Evolutionary conservation across 2,113 vertebrate species (phyloP), one percentile per base, ranked within the genome.

Genomic region (Tretioscincus oriximinensis): DNA sequence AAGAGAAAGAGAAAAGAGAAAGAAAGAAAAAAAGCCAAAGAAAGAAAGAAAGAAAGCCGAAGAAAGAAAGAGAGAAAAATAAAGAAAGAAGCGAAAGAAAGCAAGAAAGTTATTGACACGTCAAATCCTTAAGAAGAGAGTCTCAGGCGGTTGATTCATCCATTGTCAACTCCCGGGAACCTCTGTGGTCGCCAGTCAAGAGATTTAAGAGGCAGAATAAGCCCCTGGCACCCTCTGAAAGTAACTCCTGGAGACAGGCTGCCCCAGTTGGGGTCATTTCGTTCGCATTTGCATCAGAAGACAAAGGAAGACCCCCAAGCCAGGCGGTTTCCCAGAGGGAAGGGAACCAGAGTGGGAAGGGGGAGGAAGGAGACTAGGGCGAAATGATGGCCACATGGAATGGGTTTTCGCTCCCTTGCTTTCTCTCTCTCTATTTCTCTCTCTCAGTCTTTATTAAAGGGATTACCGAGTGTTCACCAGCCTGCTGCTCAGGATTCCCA

Each of bases 281-380:
- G 4, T 65, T 22, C 22, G 21, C n/a, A 29, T 61, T 75, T 5
- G 28, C 18, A 54, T 35, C 31, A 41, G 12, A 35, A 54, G 10
- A 28, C 61, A 61, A 41, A 41, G 29, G 31, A 35, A 24, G 21
- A 35, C 31, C 20, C 18, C 41, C 67, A 31, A 41, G 7, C 3
- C 8, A 2, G 24, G 22, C 60, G 16, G 5, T 10, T 7, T 8
- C 2, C 49, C 47, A 64, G 66, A 2, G 2, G 31, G 3, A 0
- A 58, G 47, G 1, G 4, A 69, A 41, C 41, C 12, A 1, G 31
- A 4, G 9, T 45, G 0, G 21, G 5, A 2, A 35, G n/a, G 29
- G 29, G 31, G 29, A 29, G 29, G 21, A 26, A 68, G 7, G 18
- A 16, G 16, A 68, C 20, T 66, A 14, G 0, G 14, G 20, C 14